Conservation (phyloP, 2,113 vertebrate species). For the Equus przewalskii region DNA sequence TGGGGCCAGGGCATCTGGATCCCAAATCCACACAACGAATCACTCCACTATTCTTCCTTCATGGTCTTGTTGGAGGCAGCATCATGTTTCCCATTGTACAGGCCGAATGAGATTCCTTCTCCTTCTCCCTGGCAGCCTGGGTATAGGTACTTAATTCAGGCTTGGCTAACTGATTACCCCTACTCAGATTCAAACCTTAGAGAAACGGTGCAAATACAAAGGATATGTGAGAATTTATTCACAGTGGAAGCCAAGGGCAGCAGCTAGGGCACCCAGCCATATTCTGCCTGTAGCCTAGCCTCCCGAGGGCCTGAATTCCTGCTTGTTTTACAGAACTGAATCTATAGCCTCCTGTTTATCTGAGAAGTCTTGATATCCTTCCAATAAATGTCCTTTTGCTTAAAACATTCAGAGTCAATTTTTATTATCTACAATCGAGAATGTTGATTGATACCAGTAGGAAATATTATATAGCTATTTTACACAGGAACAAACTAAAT, state of each 20-base stretch:
- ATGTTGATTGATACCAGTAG: not conserved
- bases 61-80: not conserved
- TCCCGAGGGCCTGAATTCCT: not conserved
- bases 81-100: not conserved
- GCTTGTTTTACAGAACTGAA: not conserved
- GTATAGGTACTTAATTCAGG: not conserved
- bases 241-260: not conserved
- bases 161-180: not conserved
- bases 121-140: not conserved
- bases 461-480: not conserved
- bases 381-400: not conserved
- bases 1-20: not conserved
- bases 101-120: not conserved
- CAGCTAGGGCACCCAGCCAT: not conserved
- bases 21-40: not conserved
- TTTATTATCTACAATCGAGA: slow-evolving; percentile 20
- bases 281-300: not conserved
- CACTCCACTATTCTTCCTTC: not conserved
- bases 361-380: not conserved
- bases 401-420: not conserved
- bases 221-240: not conserved
- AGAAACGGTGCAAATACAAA: not conserved
- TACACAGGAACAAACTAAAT: not conserved
- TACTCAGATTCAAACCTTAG: not conserved
- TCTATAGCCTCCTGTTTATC: not conserved